A percentile compares a stretch with the other conserved stretches of the same genome.
phyloP scores from a whole-genome alignment of 2,888 invertebrate genomes.

The Sphaerophoria taeniata region DNA sequence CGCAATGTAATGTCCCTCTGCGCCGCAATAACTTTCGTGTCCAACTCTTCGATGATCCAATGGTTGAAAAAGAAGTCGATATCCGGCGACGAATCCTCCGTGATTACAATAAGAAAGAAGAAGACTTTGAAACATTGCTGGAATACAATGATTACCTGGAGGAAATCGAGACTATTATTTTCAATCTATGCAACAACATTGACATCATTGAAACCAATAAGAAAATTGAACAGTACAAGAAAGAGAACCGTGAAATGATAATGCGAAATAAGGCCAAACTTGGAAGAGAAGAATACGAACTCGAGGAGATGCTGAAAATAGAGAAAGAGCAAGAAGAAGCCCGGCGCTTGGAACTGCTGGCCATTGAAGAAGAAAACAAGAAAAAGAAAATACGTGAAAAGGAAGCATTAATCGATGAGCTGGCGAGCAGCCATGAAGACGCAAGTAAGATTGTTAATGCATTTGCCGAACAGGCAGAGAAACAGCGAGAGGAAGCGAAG shows the following conservation, averaged over 20 bases:
- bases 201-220: slow-evolving; percentile 95
- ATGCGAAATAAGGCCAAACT: slow-evolving; percentile 90
- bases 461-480: slow-evolving; percentile 89
- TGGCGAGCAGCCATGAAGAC: slow-evolving; percentile 96
- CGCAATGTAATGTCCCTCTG: slow-evolving; percentile 95
- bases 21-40: slow-evolving; percentile 95
- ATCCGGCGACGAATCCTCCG: slow-evolving; percentile 93
- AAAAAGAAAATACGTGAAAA: slow-evolving; percentile 93
- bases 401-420: slow-evolving; percentile 96
- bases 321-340: slow-evolving; percentile 91
- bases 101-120: slow-evolving; percentile 97
- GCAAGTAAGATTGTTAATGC: slow-evolving; percentile 94
- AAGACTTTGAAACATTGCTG: slow-evolving; percentile 92
- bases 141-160: slow-evolving; percentile 99
- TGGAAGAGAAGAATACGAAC: slow-evolving; percentile 91
- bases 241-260: slow-evolving; percentile 93
- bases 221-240: slow-evolving; percentile 94
- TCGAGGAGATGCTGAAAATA: slow-evolving; percentile 92
- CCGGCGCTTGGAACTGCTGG: slow-evolving; percentile 88
- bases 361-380: slow-evolving; percentile 87
- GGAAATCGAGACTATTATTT: slow-evolving; percentile 95
- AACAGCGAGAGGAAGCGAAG: slow-evolving; percentile 86
- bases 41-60: slow-evolving; percentile 97
- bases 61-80: slow-evolving; percentile 98
- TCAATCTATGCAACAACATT: slow-evolving; percentile 94